Conservation (phyloP, 2,113 vertebrate species). For the Grammomys dolichurus region DNA sequence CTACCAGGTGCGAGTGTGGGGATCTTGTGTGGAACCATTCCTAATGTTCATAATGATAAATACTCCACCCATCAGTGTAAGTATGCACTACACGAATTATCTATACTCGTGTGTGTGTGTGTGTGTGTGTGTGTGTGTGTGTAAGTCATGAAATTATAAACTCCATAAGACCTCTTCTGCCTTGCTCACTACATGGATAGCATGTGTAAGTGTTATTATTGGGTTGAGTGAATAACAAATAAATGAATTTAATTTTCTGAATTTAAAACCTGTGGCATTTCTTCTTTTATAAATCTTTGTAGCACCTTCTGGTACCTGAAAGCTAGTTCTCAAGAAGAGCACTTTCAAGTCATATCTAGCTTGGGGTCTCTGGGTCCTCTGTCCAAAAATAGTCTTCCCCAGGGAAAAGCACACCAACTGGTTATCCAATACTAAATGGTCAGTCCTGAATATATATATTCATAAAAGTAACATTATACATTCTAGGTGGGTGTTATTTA, state of each 20-base stretch:
- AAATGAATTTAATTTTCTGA: constrained; percentile 33
- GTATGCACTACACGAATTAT: not conserved
- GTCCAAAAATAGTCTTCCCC: not conserved
- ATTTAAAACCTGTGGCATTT: not conserved
- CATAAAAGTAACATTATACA: not conserved
- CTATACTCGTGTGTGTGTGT: not conserved
- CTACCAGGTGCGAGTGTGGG: not conserved
- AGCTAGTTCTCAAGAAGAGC: not conserved
- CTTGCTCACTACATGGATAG: not conserved
- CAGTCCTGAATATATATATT: not conserved
- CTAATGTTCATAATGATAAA: not conserved
- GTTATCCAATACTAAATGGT: not conserved
- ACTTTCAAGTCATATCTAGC: not conserved
- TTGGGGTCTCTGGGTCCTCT: not conserved
- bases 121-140: not conserved
- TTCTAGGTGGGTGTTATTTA: too few relatives aligned
- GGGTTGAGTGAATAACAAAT: constrained; percentile 32
- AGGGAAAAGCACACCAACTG: not conserved
- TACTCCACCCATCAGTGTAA: not conserved
- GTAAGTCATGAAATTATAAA: not conserved
- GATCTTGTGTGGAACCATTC: not conserved
- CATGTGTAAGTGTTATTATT: not conserved
- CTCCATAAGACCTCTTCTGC: not conserved
- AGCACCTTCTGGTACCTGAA: not conserved
- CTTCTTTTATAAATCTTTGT: constrained; percentile 35